A percentile compares a stretch with the other conserved stretches of the same genome.
Conservation (phyloP, 2,888 invertebrate genomes). For the Prenolepis imparis region DNA sequence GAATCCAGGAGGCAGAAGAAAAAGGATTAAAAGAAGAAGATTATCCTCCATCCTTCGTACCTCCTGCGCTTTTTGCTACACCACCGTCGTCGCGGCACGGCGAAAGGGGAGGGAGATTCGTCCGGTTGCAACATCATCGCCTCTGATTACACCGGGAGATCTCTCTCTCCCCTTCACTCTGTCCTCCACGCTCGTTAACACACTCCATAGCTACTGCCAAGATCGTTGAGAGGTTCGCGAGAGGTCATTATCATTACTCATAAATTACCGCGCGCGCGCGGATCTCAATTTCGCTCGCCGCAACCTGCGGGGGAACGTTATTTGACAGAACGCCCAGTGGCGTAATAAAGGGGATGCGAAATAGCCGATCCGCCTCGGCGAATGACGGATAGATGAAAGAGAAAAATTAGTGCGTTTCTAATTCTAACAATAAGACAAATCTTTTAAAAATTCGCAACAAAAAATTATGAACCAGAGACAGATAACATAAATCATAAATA, state of each 20-base stretch:
- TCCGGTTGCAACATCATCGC: conserved; percentile 44
- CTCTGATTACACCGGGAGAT: conserved; percentile 45
- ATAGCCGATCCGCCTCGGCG: not conserved
- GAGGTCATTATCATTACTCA: conserved; percentile 55
- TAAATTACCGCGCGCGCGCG: conserved; percentile 51
- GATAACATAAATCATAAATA: not conserved
- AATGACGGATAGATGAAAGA: not conserved
- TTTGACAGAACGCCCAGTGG: not conserved
- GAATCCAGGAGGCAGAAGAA: not conserved
- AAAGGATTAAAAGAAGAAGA: conserved; percentile 21
- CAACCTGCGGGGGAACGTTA: conserved; percentile 12
- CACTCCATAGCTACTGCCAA: conserved; percentile 18
- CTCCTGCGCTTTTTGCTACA: conserved; percentile 33
- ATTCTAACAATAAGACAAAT: not conserved
- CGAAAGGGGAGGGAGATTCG: not conserved
- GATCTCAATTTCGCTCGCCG: conserved; percentile 13
- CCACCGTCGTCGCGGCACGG: not conserved
- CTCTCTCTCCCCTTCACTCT: not conserved
- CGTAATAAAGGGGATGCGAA: not conserved
- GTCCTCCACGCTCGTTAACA: conserved; percentile 40
- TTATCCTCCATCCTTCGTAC: conserved; percentile 12
- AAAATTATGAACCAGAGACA: not conserved
- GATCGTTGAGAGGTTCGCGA: conserved; percentile 23
- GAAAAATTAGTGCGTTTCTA: not conserved
- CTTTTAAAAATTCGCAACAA: not conserved